These are phyloP conservation scores for Rhyzopertha dominica DNA, from an alignment of 1,140 invertebrate species.

Conservation along the genomic window DNA sequence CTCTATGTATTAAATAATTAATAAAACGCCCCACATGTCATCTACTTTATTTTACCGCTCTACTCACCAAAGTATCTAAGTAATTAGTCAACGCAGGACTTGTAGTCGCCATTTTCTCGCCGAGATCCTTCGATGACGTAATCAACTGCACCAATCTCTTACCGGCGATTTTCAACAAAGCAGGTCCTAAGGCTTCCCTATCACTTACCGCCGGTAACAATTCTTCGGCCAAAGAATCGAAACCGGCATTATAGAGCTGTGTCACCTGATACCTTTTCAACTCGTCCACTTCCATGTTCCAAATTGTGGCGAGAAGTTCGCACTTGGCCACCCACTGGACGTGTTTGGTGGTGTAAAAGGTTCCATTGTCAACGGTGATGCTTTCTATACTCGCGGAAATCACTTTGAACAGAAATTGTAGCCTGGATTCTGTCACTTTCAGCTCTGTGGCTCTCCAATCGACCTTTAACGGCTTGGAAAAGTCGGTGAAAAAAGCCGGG, in stretches of 20 bases:
- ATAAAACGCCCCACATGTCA: neutral
- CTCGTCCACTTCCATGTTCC: slow-evolving; percentile 72
- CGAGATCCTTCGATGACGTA: slow-evolving; percentile 51
- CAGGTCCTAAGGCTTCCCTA: slow-evolving; percentile 56
- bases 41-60: neutral
- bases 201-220: slow-evolving; percentile 63
- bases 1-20: neutral
- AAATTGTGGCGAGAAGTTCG: slow-evolving; percentile 66
- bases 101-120: slow-evolving; percentile 61
- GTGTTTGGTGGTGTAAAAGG: slow-evolving; percentile 55
- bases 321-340: slow-evolving; percentile 65
- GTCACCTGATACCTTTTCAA: slow-evolving; percentile 71
- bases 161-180: slow-evolving; percentile 67
- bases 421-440: slow-evolving; percentile 43
- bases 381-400: slow-evolving; percentile 61
- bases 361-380: slow-evolving; percentile 49
- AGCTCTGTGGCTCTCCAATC: slow-evolving; percentile 33
- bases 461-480: slow-evolving; percentile 28
- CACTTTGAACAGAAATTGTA: slow-evolving; percentile 60
- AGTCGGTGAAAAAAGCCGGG: slow-evolving; percentile 36
- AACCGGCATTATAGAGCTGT: slow-evolving; percentile 70
- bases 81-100: slow-evolving; percentile 64
- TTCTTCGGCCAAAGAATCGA: slow-evolving; percentile 72
- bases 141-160: slow-evolving; percentile 63
- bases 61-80: slow-evolving; percentile 63